A percentile compares a stretch with the other conserved stretches of the same genome.
These are phyloP conservation scores for Xiphydria camelus DNA, from an alignment of 2,888 invertebrate genomes.

Conservation along the genomic window DNA sequence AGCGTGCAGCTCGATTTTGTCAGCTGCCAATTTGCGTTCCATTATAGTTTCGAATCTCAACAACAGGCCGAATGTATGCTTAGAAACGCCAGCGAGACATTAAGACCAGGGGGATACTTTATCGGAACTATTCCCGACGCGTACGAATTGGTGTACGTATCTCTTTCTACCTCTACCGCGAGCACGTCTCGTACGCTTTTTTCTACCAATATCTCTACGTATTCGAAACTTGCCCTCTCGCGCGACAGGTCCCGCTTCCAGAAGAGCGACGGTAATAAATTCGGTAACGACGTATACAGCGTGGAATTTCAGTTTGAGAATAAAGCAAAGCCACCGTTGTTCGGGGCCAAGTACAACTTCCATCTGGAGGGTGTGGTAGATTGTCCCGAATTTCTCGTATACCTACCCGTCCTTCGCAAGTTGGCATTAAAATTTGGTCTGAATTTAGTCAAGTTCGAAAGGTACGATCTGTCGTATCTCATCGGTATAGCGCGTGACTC, in stretches of 20 bases:
- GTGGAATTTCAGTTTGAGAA: conserved; percentile 73
- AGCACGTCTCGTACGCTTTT: conserved; percentile 1
- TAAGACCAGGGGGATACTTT: conserved; percentile 90
- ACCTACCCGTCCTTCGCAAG: conserved; percentile 83
- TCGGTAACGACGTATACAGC: conserved; percentile 80
- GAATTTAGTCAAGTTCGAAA: conserved; percentile 69
- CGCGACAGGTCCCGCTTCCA: conserved; percentile 62
- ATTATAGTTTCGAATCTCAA: conserved; percentile 92
- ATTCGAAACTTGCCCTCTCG: too few relatives aligned
- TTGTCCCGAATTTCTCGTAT: conserved; percentile 97
- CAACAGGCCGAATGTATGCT: conserved; percentile 90
- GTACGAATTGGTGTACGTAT: conserved; percentile 81
- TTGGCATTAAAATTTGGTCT: conserved; percentile 73
- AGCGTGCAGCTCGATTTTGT: conserved; percentile 83
- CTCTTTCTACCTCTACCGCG: too few relatives aligned
- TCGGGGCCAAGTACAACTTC: conserved; percentile 96
- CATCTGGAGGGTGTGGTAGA: conserved; percentile 94
- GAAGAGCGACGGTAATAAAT: conserved; percentile 63
- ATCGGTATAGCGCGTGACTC: background rate
- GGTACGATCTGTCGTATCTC: conserved; percentile 38
- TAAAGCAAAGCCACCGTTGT: conserved; percentile 73
- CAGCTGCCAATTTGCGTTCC: conserved; percentile 98
- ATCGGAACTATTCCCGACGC: conserved; percentile 97
- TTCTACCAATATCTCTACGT: conserved; percentile 9
- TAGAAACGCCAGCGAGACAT: conserved; percentile 86